Conservation (phyloP, 2,888 invertebrate genomes). For the Pammene aurita region DNA sequence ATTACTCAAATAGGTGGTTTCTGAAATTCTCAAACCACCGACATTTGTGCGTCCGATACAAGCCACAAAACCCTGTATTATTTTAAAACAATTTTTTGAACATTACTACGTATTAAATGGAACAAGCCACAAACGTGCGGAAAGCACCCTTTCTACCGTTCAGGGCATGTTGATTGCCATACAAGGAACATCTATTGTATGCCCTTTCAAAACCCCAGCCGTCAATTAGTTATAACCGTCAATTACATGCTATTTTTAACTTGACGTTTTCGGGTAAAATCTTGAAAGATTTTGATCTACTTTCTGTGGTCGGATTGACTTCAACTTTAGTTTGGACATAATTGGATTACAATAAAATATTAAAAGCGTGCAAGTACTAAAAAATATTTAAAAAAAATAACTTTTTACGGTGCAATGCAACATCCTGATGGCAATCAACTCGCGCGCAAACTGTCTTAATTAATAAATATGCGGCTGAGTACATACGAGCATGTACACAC, state of each 20-base stretch:
- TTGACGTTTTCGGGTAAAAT: no score
- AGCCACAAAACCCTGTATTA: constrained; percentile 63
- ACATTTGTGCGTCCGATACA: constrained; percentile 42
- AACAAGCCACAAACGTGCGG: constrained; percentile 19
- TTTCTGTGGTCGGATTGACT: no score
- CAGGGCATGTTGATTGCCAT: constrained; percentile 9
- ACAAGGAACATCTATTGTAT: not conserved
- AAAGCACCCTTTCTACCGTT: constrained; percentile 29
- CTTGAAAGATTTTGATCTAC: no score
- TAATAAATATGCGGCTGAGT: constrained; percentile 1
- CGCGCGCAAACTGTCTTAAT: not conserved
- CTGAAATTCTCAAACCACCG: constrained; percentile 28
- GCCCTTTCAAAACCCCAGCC: no score
- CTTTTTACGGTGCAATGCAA: no score
- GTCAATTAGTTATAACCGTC: no score
- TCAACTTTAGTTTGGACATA: no score
- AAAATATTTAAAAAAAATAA: no score
- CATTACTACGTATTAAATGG: constrained; percentile 19
- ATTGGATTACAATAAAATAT: no score
- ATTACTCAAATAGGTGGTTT: constrained; percentile 39
- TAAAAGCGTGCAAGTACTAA: no score
- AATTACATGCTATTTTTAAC: no score
- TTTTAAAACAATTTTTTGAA: constrained; percentile 41
- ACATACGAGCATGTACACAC: constrained; percentile 1
- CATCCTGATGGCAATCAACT: no score